A percentile compares a stretch with the other conserved stretches of the same genome.
Evolutionary conservation across 2,797 vertebrate species (phyloP).

Genomic region (Valencia hispanica): DNA sequence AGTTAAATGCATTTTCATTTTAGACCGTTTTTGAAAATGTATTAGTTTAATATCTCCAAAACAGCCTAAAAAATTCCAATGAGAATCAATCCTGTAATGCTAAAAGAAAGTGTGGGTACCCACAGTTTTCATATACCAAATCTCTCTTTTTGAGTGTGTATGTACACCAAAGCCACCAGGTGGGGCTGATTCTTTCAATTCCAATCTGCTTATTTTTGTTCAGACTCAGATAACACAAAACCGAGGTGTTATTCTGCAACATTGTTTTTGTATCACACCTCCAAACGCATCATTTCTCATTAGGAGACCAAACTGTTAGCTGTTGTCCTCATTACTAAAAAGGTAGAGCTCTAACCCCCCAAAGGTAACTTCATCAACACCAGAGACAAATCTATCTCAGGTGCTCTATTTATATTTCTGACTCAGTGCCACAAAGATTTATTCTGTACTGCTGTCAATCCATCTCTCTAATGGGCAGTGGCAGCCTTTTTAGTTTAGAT

Average conservation of each 20-base stretch:
- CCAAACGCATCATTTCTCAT: conserved; percentile 78
- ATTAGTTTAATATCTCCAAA: not conserved
- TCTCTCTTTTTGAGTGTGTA: conserved; percentile 8
- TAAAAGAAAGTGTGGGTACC: not conserved
- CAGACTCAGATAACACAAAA: conserved; percentile 50
- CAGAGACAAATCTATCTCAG: conserved; percentile 82
- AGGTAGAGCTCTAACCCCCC: conserved; percentile 76
- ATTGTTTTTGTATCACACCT: conserved; percentile 63
- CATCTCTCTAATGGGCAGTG: conserved; percentile 84
- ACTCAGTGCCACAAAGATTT: conserved; percentile 83
- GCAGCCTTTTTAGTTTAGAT: conserved; percentile 76
- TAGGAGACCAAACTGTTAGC: conserved; percentile 78
- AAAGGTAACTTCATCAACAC: conserved; percentile 83
- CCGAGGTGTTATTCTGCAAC: conserved; percentile 47
- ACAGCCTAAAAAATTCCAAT: not conserved
- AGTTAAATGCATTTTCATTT: not conserved
- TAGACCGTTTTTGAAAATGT: not conserved
- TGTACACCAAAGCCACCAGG: conserved; percentile 78
- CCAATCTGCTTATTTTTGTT: conserved; percentile 36
- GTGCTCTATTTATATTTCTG: conserved; percentile 85
- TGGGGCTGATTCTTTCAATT: conserved; percentile 77
- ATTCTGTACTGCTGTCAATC: conserved; percentile 83
- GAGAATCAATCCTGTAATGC: not conserved
- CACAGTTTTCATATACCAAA: not conserved
- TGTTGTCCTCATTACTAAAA: conserved; percentile 85